phyloP scores from a whole-genome alignment of 2,113 vertebrate species.

The Toxotes jaculatrix region DNA sequence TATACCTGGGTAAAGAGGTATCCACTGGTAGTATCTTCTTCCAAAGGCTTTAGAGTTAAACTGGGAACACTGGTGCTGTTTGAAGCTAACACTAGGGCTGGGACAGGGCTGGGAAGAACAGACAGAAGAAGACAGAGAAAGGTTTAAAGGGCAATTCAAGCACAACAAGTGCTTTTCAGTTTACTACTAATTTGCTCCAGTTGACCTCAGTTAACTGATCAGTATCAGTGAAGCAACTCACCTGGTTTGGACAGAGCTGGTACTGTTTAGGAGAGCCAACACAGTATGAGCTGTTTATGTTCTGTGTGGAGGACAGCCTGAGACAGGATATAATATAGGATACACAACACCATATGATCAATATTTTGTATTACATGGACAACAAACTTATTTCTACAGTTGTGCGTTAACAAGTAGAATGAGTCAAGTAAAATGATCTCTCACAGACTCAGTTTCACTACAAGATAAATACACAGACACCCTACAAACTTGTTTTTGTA shows the following conservation, averaged over 20 bases:
- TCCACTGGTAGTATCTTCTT: conserved; percentile 88
- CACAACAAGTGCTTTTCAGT: neutral
- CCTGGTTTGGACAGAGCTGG: conserved; percentile 89
- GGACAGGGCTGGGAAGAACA: conserved; percentile 84
- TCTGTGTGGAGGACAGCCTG: conserved; percentile 86
- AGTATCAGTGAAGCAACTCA: conserved; percentile 49
- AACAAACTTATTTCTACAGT: neutral
- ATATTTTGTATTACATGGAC: neutral
- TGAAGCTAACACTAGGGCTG: conserved; percentile 88
- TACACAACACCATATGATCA: neutral
- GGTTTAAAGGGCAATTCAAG: neutral
- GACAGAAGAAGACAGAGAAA: neutral
- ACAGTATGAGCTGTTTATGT: conserved; percentile 86
- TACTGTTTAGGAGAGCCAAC: conserved; percentile 86
- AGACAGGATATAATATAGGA: neutral
- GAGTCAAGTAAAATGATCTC: too few relatives aligned
- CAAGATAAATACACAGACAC: too few relatives aligned
- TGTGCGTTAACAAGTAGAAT: too few relatives aligned
- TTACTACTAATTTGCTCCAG: neutral
- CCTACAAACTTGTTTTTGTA: too few relatives aligned
- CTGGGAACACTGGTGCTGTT: conserved; percentile 90
- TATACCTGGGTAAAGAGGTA: conserved; percentile 90
- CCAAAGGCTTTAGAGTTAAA: conserved; percentile 92
- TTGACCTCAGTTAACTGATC: neutral
- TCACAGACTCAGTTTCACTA: too few relatives aligned